Percentiles rank a stretch among this genome's conserved stretches.
These are phyloP conservation scores for Hyposmocoma kahamanoa DNA, from an alignment of 1,140 invertebrate genomes.

Conservation along the genomic window DNA sequence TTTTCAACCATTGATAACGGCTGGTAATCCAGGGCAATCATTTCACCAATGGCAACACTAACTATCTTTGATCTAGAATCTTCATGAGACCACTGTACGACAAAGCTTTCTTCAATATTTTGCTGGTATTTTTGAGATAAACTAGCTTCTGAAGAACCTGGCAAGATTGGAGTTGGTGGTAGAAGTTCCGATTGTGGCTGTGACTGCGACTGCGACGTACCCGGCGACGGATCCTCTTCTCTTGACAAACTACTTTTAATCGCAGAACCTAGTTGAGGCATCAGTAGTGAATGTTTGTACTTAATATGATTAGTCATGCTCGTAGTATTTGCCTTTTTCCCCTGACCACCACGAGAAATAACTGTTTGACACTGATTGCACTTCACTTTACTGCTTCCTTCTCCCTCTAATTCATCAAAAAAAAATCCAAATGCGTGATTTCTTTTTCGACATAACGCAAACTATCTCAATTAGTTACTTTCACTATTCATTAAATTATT, in stretches of 20 bases:
- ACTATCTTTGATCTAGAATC: slow-evolving; percentile 7
- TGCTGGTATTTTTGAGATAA: no score
- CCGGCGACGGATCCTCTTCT: no score
- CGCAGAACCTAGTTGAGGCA: no score
- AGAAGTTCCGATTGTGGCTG: no score
- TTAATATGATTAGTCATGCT: not conserved
- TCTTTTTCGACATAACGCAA: not conserved
- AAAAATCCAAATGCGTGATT: not conserved
- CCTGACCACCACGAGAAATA: not conserved
- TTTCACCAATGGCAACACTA: slow-evolving; percentile 6
- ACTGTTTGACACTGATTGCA: not conserved
- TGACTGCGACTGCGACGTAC: no score
- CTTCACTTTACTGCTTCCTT: not conserved
- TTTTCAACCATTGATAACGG: slow-evolving; percentile 29
- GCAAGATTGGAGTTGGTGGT: no score
- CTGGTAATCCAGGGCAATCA: slow-evolving; percentile 22
- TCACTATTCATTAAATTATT: not conserved
- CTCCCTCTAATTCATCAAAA: not conserved
- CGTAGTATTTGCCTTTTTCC: not conserved
- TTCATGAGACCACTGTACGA: not conserved
- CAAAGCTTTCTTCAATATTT: not conserved
- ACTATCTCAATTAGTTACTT: not conserved
- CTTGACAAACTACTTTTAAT: no score
- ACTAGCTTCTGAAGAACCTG: no score
- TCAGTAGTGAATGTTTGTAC: not conserved